Base-by-base conservation (phyloP, 2,113 vertebrate species). In the Scalopus aquaticus region DNA sequence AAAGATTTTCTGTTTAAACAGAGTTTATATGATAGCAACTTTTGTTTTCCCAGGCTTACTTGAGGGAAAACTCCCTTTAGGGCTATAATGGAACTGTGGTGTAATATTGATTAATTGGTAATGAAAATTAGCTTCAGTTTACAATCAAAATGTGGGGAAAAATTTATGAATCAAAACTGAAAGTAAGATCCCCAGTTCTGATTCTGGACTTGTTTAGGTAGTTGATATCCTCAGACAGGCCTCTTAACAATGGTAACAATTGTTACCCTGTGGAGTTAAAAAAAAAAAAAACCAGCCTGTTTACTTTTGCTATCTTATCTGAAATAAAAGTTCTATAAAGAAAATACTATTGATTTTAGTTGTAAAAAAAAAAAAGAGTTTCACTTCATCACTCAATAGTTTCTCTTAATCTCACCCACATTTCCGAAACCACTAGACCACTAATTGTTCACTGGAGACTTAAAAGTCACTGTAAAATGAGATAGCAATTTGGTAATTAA, bases 391-490 rank as follows among this genome's bases (percentile, higher is more conserved):
- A 56, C 89, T 93, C 84, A 95, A 0, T 76, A 37, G 74, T 83
- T 89, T 92, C 74, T 89, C 22, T 93, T 90, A 12, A 69, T 84
- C 51, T 76, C 32, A 84, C 64, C 46, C 64, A 78, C 46, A 83
- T 93, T 91, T 95, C 93, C 69, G 26, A 95, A 92, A 96, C 58
- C 80, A 30, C 77, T 88, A 85, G 51, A 77, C 88, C 81, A 81
- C 91, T 90, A 80, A 96, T 51, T 96, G 51, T 90, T 90, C 91
- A 58, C 65, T 72, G 46, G 72, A 94, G 91, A 96, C 39, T 73
- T 89, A 80, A 37, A 87, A 39, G 32, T 42, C 46, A 44, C 16
- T 37, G 46, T 88, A 77, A 93, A 88, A 88, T 94, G 67, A 90
- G 30, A 90, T 46, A 73, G 81, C 77, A 60, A 60, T 88, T 95